Conservation (phyloP, 2,888 invertebrate species). For the Ornithoptera priamus region DNA sequence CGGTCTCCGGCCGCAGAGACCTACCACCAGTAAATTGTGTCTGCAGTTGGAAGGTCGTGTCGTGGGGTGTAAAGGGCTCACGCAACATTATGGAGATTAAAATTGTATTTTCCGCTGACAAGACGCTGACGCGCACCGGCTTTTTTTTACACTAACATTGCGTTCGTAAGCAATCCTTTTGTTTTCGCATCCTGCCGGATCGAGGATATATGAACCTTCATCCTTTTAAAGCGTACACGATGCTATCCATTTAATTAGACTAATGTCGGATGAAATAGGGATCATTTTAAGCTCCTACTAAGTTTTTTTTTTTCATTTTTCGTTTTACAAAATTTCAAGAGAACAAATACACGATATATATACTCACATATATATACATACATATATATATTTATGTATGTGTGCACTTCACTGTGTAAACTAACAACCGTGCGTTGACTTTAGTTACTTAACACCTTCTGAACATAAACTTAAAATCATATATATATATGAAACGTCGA, state of each 20-base stretch:
- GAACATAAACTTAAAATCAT: no score
- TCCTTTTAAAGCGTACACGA: constrained; percentile 14
- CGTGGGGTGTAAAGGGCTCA: constrained; percentile 32
- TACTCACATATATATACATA: no score
- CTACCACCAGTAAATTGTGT: no score
- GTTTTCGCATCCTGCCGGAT: constrained; percentile 29
- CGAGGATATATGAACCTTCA: constrained; percentile 18
- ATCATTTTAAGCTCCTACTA: background rate
- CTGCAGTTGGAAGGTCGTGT: background rate
- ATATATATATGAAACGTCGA: no score
- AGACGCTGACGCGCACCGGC: constrained; percentile 50
- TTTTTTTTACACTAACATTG: constrained; percentile 53
- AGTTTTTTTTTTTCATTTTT: no score
- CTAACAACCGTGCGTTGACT: no score
- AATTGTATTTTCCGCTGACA: constrained; percentile 66
- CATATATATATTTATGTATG: no score
- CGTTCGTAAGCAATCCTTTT: constrained; percentile 38
- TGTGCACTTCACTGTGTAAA: no score
- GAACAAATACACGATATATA: no score
- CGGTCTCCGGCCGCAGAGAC: no score
- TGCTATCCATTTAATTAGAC: background rate
- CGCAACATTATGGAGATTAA: constrained; percentile 64
- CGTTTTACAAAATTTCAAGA: no score
- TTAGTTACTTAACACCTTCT: no score
- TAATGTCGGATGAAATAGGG: background rate